Base-by-base conservation (phyloP, 2,888 invertebrate genomes). In the Anticlea derivata region DNA sequence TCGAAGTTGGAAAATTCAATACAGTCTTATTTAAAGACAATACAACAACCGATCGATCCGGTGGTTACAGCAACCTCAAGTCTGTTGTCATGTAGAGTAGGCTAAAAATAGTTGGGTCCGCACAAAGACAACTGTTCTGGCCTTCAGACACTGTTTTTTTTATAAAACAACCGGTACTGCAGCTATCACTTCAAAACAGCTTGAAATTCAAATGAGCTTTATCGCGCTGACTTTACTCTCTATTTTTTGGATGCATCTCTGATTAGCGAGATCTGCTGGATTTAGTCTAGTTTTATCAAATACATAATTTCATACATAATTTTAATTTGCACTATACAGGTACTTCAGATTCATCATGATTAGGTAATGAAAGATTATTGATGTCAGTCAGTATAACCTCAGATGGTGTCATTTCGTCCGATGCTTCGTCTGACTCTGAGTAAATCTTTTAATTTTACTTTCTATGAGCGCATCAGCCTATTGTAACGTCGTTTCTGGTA, bases 101-200 rank as follows among this genome's bases (percentile, higher is more conserved):
- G 50, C 66, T 76, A 75, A 70, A 74, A 70, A 75, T 76, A 76
- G 60, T 40, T 44, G 53, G 64, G 58, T 53, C 65, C 61, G 62
- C 71, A 67, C 68, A 65, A 61, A 61, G 48, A 48, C 55, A 48
- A 58, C 46, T n/a, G n/a, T n/a, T n/a, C n/a, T 58, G 75, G 61
- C 75, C 75, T 75, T 76, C 74, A 63, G 44, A 40, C 41, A 63
- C 58, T 61, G 62, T 66, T 70, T 72, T 66, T 70, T 72, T 56
- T 55, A 55, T 49, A 49, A 49, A 45, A 44, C 48, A 50, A 52
- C 58, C 54, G 56, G 51, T 52, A 52, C 47, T 35, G 49, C 53
- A 51, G 41, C 13, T 7, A 10, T 12, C 41, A 41, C 31, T 23
- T 1, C 6, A 8, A 31, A 41, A 6, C 12, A 6, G 13, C 30